These are phyloP conservation scores for Cyrtorhinus lividipennis DNA, from an alignment of 1,140 invertebrate genomes.

Conservation along the genomic window DNA sequence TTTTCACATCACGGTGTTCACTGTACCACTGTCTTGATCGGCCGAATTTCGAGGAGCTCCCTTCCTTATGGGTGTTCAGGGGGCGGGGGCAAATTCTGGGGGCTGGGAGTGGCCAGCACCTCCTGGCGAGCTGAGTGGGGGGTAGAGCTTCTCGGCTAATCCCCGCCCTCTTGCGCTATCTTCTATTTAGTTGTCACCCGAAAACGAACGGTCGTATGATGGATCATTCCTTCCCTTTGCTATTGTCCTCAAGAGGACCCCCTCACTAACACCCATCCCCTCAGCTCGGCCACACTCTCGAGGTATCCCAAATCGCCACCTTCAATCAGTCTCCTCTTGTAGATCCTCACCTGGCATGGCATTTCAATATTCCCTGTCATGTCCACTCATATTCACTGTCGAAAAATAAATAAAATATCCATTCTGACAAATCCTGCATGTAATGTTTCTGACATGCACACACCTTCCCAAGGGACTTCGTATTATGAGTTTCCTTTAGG, in stretches of 20 bases:
- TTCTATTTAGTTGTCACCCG: constrained; percentile 22
- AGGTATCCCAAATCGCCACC: neutral
- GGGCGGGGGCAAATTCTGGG: too few relatives aligned
- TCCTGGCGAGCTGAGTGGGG: constrained; percentile 2
- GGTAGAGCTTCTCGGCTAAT: constrained; percentile 16
- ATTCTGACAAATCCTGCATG: neutral
- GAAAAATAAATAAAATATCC: neutral
- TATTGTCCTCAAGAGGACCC: constrained; percentile 15
- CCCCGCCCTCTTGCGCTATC: constrained; percentile 17
- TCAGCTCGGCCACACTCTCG: neutral
- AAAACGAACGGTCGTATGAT: constrained; percentile 17
- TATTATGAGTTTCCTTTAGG: neutral
- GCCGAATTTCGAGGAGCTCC: neutral
- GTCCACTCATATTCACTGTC: neutral
- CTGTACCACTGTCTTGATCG: neutral
- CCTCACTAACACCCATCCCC: neutral
- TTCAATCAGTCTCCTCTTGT: constrained; percentile 2
- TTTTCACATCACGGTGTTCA: constrained; percentile 12
- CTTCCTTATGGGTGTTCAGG: neutral
- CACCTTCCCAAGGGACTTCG: neutral
- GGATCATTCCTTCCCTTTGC: constrained; percentile 19
- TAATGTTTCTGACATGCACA: neutral
- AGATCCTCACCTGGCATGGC: constrained; percentile 1
- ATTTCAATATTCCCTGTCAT: constrained; percentile 3
- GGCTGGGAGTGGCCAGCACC: constrained; percentile 11